phyloP scores from a whole-genome alignment of 2,797 vertebrate genomes.

The Buceros bicornis region DNA sequence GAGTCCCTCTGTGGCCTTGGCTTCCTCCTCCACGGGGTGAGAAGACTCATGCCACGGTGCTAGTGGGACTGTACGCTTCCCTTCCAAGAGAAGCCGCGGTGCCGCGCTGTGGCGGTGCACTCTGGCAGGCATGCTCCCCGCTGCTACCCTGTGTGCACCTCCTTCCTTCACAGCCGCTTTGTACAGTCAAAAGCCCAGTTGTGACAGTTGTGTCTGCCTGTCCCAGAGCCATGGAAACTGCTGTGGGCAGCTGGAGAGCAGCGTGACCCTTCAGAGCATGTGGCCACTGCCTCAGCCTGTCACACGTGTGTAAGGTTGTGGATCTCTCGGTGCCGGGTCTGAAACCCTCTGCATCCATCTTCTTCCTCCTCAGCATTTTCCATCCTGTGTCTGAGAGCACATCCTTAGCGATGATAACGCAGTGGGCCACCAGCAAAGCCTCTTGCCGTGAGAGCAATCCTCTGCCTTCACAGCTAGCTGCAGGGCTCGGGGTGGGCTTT shows the following conservation, averaged over 20 bases:
- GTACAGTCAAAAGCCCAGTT: accelerated
- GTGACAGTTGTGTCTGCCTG: neutral
- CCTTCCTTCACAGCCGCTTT: neutral
- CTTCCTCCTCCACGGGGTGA: neutral
- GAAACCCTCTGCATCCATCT: neutral
- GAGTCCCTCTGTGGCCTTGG: neutral
- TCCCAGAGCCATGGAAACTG: neutral
- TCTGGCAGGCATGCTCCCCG: neutral
- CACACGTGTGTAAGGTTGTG: accelerated
- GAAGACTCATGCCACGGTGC: neutral
- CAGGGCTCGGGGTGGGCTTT: neutral
- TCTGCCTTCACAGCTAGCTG: neutral
- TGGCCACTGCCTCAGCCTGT: neutral
- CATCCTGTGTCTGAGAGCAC: neutral
- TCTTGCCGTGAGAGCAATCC: neutral
- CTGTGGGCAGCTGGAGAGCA: neutral
- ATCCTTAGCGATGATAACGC: accelerated
- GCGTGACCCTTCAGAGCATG: accelerated
- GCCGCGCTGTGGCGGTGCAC: neutral
- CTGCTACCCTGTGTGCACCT: neutral
- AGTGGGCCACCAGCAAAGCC: neutral
- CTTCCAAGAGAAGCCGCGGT: neutral
- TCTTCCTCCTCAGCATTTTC: neutral
- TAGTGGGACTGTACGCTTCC: neutral
- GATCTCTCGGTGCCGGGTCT: neutral